A percentile compares a stretch with the other conserved stretches of the same genome.
Conservation (phyloP, 2,888 invertebrate genomes). For the Colletes collaris region DNA sequence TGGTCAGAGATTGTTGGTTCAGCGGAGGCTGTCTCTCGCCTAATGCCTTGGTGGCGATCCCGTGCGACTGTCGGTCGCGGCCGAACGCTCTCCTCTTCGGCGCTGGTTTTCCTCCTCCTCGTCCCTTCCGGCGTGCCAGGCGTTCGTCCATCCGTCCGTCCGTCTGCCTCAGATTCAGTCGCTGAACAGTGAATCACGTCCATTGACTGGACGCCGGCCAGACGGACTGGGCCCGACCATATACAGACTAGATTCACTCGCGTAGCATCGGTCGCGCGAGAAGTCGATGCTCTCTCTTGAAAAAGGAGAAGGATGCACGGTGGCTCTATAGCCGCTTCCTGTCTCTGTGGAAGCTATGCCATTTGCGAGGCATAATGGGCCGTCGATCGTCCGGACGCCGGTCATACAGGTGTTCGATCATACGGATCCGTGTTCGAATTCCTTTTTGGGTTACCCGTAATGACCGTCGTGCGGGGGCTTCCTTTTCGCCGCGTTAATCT, state of each 20-base stretch:
- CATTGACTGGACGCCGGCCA: conserved; percentile 77
- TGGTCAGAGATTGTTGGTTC: too few species aligned
- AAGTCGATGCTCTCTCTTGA: conserved; percentile 52
- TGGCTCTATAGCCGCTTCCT: conserved; percentile 41
- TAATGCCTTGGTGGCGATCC: conserved; percentile 1
- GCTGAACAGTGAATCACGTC: conserved; percentile 77
- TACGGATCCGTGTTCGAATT: conserved; percentile 28
- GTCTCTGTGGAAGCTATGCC: conserved; percentile 46
- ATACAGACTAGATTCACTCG: conserved; percentile 80
- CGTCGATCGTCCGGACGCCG: conserved; percentile 45
- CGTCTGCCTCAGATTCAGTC: conserved; percentile 59
- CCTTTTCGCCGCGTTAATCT: background rate
- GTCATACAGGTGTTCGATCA: conserved; percentile 52
- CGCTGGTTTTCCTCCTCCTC: conserved; percentile 20
- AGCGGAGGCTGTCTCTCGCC: background rate
- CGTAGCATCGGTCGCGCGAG: conserved; percentile 42
- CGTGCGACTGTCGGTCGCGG: conserved; percentile 1
- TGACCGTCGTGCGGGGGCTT: conserved; percentile 8
- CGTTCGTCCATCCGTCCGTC: conserved; percentile 42
- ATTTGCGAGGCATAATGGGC: conserved; percentile 53
- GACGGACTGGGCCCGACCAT: conserved; percentile 77
- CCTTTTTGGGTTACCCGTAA: conserved; percentile 32
- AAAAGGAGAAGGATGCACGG: conserved; percentile 19
- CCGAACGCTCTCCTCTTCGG: background rate
- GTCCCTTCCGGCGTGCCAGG: conserved; percentile 27